phyloP scores from a whole-genome alignment of 2,888 invertebrate genomes.

The Phragmatobia fuliginosa region DNA sequence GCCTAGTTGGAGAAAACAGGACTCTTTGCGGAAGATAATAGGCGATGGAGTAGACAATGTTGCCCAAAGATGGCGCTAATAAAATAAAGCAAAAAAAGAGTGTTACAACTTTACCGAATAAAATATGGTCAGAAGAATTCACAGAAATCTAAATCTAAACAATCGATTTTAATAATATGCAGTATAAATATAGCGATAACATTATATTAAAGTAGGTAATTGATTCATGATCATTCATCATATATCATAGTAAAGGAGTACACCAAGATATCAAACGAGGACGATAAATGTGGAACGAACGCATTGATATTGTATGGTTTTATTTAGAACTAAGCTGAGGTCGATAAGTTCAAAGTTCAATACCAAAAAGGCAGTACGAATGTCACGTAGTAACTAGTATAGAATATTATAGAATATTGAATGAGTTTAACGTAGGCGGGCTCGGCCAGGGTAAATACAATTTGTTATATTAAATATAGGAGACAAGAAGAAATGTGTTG shows the following conservation, averaged over 20 bases:
- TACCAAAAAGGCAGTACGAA: conserved; percentile 23
- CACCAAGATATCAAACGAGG: not conserved
- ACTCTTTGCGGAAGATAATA: too few species aligned
- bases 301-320: conserved; percentile 14
- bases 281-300: conserved; percentile 9
- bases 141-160: not conserved
- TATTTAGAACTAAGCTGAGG: conserved; percentile 22
- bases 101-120: not conserved
- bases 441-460: conserved; percentile 6
- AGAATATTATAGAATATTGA: conserved; percentile 26
- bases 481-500: conserved; percentile 5
- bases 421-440: conserved; percentile 13
- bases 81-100: too few species aligned
- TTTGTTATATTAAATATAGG: conserved; percentile 11
- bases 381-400: conserved; percentile 19
- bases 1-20: too few species aligned
- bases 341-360: conserved; percentile 15
- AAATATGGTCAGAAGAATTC: too few species aligned
- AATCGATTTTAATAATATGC: not conserved
- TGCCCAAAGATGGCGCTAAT: too few species aligned
- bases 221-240: too few species aligned
- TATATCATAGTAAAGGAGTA: too few species aligned
- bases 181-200: not conserved
- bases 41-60: too few species aligned
- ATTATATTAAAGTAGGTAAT: too few species aligned